These are phyloP conservation scores for Myotis lucifugus DNA, from an alignment of 2,113 vertebrate species.

Conservation along the genomic window DNA sequence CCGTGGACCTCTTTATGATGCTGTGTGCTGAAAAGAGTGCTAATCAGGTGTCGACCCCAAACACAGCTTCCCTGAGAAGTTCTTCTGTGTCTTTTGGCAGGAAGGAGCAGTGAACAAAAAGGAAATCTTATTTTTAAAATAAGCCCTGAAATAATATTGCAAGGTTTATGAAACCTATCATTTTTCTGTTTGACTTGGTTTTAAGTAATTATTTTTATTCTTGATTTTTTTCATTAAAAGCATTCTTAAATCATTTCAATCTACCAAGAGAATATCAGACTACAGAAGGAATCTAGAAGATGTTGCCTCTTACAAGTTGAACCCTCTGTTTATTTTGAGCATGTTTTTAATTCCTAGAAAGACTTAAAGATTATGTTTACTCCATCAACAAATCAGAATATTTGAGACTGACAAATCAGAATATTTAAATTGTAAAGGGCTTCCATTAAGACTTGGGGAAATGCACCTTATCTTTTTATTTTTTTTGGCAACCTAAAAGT, in stretches of 20 bases:
- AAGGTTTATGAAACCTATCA: not conserved
- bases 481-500: slow-evolving; percentile 58
- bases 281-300: not conserved
- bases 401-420: slow-evolving; percentile 6
- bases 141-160: not conserved
- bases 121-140: not conserved
- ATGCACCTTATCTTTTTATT: slow-evolving; percentile 49
- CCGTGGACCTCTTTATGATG: not conserved
- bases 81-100: not conserved
- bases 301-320: not conserved
- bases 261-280: not conserved
- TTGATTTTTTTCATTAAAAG: not conserved
- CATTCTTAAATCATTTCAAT: not conserved
- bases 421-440: slow-evolving; percentile 59
- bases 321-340: slow-evolving; percentile 24
- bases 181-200: not conserved
- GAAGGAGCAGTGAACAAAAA: not conserved
- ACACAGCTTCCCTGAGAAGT: not conserved
- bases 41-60: not conserved
- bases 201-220: slow-evolving; percentile 6
- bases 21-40: not conserved
- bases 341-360: slow-evolving; percentile 55
- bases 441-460: slow-evolving; percentile 56
- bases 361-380: not conserved
- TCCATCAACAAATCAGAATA: slow-evolving; percentile 22